Base-by-base conservation (phyloP, 2,113 vertebrate genomes). In the Tyrannus savana region DNA sequence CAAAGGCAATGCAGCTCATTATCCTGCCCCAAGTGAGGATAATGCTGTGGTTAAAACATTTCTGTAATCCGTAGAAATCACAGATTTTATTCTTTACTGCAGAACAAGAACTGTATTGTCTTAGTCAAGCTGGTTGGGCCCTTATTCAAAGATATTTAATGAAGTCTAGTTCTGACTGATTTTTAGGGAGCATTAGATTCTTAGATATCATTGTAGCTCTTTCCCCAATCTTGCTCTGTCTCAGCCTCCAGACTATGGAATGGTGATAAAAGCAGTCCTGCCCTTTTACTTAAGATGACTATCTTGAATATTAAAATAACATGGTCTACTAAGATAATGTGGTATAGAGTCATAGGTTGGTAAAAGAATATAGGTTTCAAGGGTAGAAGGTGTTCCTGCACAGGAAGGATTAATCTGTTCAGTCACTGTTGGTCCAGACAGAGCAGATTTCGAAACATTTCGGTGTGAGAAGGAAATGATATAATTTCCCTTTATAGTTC, bases 91-190 rank as follows among this genome's bases (percentile, higher is more conserved):
- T 85, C 92, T 87, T 87, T 56, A 67, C 35, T 68, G 77, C 71
- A 76, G 84, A 90, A 89, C 80, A 92, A 84, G 82, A 68, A 18
- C 46, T 53, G 46, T 30, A 73, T 88, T 94, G 80, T 95, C 80
- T 93, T 75, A 86, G 88, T 31, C 60, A 78, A 88, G 87, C 35
- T 84, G 83, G 12, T 33, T 68, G 69, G 76, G 56, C 64, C 82
- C 64, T 89, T 49, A 22, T 64, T 92, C 52, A 90, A 67, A 75
- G 56, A 19, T 55, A 47, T 6, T 55, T 59, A 83, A 84, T 67
- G 59, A 86, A 63, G 30, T 72, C 68, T 84, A 35, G 35, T 71
- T 93, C 56, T 86, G 73, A 64, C 68, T 90, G 87, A 94, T 56
- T 81, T 90, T 73, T 44, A 27, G 41, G 21, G 83, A 50, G 33